Evolutionary conservation across 2,888 invertebrate genomes (phyloP), one percentile per base, ranked within the genome.

Genomic region (Coremacera marginata): DNA sequence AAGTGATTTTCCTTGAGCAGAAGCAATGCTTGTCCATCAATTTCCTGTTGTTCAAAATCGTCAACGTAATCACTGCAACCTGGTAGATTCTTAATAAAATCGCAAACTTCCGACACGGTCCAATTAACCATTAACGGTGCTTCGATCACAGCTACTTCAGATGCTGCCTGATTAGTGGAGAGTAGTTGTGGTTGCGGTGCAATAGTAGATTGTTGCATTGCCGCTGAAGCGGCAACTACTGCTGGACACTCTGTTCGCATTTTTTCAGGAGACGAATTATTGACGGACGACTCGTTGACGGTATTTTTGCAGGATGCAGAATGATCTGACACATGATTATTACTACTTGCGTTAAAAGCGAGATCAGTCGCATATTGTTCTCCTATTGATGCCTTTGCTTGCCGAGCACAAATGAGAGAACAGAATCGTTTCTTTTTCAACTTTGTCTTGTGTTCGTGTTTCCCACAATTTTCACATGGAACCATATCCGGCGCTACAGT

Each of bases 1-100:
- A 98, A 91, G 89, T 98, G 98, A 85, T 98, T 98, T 82, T 97
- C 97, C 85, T 96, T 95, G 72, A 98, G 92, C 74, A 98, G 91
- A 90, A 98, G 92, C 78, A 98, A 90, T 0, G 98, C 98, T 86
- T 98, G 97, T 0, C 98, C 98, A 86, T 98, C 98, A 83, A 98
- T 98, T 90, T 98, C 98, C 89, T 98, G 98, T 85, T 95, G 93
- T 14, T 95, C 93, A 90, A 98, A 98, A 87, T 98, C 98, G 85
- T 98, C 97, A 0, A 97, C 98, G 87, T 98, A 98, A 83, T 95
- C 95, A 9, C 94, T 93, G 88, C 98, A 98, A 0, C 98, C 98
- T 0, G 96, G 97, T 77, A 98, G 91, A 83, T 93, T 94, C 82
- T 94, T 93, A 84, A 98, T 96, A 86, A 98, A 95, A 62, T 97